These are phyloP conservation scores for Tetheella fluctuosa DNA, from an alignment of 2,888 invertebrate species.

Conservation along the genomic window DNA sequence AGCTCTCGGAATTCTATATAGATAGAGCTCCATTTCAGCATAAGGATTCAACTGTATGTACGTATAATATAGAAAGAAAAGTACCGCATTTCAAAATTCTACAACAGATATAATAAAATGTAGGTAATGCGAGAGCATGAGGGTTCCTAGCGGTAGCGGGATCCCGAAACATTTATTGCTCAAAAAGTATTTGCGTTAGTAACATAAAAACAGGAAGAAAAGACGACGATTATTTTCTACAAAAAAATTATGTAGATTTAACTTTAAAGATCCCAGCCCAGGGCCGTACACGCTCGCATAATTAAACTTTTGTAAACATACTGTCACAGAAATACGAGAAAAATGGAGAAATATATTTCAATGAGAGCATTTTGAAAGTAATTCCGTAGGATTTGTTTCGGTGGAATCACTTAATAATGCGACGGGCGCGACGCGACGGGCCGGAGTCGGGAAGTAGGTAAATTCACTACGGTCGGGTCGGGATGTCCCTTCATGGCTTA, in stretches of 20 bases:
- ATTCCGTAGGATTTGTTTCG: conserved; percentile 65
- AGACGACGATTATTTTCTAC: conserved; percentile 25
- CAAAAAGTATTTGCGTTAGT: conserved; percentile 1
- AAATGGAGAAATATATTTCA: conserved; percentile 46
- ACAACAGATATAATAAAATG: conserved; percentile 4
- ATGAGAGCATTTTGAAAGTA: conserved; percentile 54
- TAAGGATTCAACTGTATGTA: not conserved
- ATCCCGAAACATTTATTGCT: conserved; percentile 3
- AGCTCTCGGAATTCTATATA: not conserved
- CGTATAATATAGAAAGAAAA: not conserved
- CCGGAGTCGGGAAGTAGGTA: conserved; percentile 48
- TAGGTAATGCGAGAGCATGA: not conserved
- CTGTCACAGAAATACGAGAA: conserved; percentile 42
- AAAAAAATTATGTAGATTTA: conserved; percentile 34
- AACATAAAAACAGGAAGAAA: conserved; percentile 22
- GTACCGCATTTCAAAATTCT: not conserved
- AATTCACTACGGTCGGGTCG: conserved; percentile 59
- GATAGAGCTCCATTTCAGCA: not conserved
- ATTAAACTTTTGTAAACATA: conserved; percentile 52
- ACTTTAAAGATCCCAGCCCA: conserved; percentile 32
- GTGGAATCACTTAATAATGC: conserved; percentile 73
- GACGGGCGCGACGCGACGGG: conserved; percentile 37
- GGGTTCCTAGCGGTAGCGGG: not conserved
- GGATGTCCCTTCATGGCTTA: conserved; percentile 72
- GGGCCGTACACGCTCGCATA: conserved; percentile 25